Conservation (phyloP, 1,140 invertebrate genomes). For the Conus betulinus region DNA sequence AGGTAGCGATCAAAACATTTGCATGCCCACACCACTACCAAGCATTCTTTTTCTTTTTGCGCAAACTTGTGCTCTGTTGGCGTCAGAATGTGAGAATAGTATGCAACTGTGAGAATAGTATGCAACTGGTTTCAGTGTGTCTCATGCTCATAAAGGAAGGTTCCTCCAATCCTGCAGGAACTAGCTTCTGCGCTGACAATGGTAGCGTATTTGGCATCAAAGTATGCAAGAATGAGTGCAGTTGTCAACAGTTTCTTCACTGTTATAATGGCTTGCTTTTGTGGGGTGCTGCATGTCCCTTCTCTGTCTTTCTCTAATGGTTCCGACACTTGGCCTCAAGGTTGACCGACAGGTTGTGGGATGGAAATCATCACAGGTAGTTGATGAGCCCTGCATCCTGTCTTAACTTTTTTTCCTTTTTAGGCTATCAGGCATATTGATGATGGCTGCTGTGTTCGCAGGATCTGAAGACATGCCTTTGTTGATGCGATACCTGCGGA, state of each 20-base stretch:
- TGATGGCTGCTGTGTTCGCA: too few relatives aligned
- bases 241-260: constrained; percentile 44
- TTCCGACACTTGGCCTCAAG: constrained; percentile 5
- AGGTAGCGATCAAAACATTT: constrained; percentile 78
- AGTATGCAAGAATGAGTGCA: not conserved
- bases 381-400: constrained; percentile 21
- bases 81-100: constrained; percentile 73
- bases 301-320: constrained; percentile 41
- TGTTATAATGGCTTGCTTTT: constrained; percentile 30
- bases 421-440: too few relatives aligned
- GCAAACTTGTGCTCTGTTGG: constrained; percentile 75
- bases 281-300: constrained; percentile 28
- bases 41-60: constrained; percentile 79
- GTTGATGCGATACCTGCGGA: too few relatives aligned
- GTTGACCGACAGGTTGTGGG: constrained; percentile 29
- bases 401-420: not conserved
- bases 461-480: too few relatives aligned
- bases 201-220: constrained; percentile 24
- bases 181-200: constrained; percentile 50
- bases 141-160: constrained; percentile 35
- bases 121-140: constrained; percentile 60
- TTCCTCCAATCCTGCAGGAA: constrained; percentile 48
- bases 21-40: too few relatives aligned
- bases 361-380: constrained; percentile 37
- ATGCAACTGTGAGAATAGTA: too few relatives aligned